Percentiles rank a stretch among this genome's conserved stretches.
phyloP scores from a whole-genome alignment of 1,140 invertebrate genomes.

The Dreissena polymorpha region DNA sequence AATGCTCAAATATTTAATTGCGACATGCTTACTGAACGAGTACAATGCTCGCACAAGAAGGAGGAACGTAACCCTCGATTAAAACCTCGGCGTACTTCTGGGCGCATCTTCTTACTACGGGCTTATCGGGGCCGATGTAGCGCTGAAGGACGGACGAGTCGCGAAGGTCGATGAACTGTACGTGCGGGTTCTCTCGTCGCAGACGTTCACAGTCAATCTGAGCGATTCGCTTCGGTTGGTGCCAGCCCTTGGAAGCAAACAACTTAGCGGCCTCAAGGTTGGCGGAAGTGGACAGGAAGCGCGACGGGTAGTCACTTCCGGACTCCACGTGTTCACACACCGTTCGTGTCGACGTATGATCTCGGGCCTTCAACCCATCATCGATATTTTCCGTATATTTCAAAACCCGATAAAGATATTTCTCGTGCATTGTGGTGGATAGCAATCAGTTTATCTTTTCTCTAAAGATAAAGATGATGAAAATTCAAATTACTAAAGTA shows the following conservation, averaged over 20 bases:
- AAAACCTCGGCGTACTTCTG: constrained; percentile 1
- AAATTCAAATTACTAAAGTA: not conserved
- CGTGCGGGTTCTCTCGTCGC: not conserved
- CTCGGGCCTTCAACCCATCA: not conserved
- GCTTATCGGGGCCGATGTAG: not conserved
- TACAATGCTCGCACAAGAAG: too few species aligned
- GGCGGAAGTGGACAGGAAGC: constrained; percentile 2
- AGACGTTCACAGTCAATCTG: not conserved
- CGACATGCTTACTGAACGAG: too few species aligned
- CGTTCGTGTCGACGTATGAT: not conserved
- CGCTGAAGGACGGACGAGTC: not conserved
- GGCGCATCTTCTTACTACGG: not conserved
- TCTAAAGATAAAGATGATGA: not conserved
- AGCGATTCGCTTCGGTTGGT: not conserved
- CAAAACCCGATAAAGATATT: constrained; percentile 22
- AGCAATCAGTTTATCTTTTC: not conserved
- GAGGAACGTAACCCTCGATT: not conserved
- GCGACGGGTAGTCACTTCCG: constrained; percentile 4
- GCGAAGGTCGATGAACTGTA: not conserved
- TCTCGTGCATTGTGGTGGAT: not conserved
- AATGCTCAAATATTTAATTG: too few species aligned
- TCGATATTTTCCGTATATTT: not conserved
- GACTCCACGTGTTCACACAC: constrained; percentile 1
- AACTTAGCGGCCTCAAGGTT: not conserved
- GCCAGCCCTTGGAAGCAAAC: not conserved